Evolutionary conservation across 92 coral and sea anemone genomes (phyloP), one percentile per base, ranked within the genome.

Genomic region (Chrysogorgia sp.): DNA sequence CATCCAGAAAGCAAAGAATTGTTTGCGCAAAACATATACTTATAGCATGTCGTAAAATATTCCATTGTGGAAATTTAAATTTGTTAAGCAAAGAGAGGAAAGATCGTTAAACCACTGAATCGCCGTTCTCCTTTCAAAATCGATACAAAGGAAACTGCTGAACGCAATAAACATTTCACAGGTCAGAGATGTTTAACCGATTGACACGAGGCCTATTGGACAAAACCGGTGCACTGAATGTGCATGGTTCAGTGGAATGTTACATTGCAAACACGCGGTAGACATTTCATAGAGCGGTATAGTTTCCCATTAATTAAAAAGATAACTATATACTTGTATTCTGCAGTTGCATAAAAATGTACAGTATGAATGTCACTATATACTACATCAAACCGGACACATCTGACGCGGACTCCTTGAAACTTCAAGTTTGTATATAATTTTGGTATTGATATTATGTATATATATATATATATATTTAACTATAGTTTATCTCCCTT

Each of bases 121-220:
- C 52, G 37, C 53, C 22, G 48, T 28, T 47, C 21, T 65, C 72
- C 19, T 34, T 65, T 65, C 72, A 65, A 65, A 26, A 37, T 7
- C 9, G 0, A 63, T 63, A 20, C 35, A 63, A 63, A 21, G 15
- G 43, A 49, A 19, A 15, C 53, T 47, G 14, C 53, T 7, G n/a
- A 15, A 47, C 7, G 53, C 17, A 12, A 47, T 2, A n/a, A 47
- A 15, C 2, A 47, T 47, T 15, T 47, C 2, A 6, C n/a, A n/a
- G n/a, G n/a, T n/a, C n/a, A n/a, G n/a, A n/a, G n/a, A n/a, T n/a
- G n/a, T n/a, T n/a, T n/a, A n/a, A n/a, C n/a, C n/a, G n/a, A n/a
- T n/a, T n/a, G n/a, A n/a, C n/a, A 12, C 12, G 12, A 37, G 43
- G 43, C 43, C 43, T 37, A 37, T 37, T 37, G 5, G 6, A 37